Evolutionary conservation across 1,140 invertebrate genomes (phyloP), one percentile per base, ranked within the genome.

Genomic region (Ephestia elutella): DNA sequence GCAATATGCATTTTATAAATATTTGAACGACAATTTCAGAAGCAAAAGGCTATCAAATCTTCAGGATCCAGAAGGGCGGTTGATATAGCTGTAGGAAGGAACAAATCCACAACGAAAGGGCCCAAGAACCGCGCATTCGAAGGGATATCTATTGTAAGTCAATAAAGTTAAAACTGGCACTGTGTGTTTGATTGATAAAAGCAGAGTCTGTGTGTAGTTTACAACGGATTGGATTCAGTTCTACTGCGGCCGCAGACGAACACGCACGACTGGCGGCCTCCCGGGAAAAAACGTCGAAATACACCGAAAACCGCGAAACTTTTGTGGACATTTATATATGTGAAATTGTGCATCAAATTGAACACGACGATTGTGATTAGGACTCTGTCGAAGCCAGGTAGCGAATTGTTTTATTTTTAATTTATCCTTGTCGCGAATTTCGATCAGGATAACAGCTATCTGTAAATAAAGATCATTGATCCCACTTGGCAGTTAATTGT

Each of bases 401-500:
- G 38, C 0, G 4, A 5, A 44, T 44, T 44, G 38, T 44, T 53
- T 32, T 56, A 35, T 59, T 63, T 49, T 63, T 32, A 55, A 21
- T 32, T 28, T 11, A 58, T 51, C 51, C 60, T 19, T 66, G 65
- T 83, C 66, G 80, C 82, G 65, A 82, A 80, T 70, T 76, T 66
- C 56, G 57, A 67, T 55, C 63, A 55, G 65, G 65, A 79, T 75
- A 71, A 70, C 69, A 57, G 60, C 49, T 58, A 60, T 62, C 57
- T 56, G 54, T 63, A 65, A 69, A 66, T 65, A 63, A 71, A 82
- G 80, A 82, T 75, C 80, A 68, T 84, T 84, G 80, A 83, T 84
- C 78, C 81, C 81, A 79, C 71, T 80, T 76, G 63, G 66, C 66
- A 70, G 62, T 76, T 83, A 78, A 80, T 80, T 83, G 78, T 70